A percentile compares a stretch with the other conserved stretches of the same genome.
phyloP scores from a whole-genome alignment of 2,888 invertebrate species.

The Chaetoderma sp. region DNA sequence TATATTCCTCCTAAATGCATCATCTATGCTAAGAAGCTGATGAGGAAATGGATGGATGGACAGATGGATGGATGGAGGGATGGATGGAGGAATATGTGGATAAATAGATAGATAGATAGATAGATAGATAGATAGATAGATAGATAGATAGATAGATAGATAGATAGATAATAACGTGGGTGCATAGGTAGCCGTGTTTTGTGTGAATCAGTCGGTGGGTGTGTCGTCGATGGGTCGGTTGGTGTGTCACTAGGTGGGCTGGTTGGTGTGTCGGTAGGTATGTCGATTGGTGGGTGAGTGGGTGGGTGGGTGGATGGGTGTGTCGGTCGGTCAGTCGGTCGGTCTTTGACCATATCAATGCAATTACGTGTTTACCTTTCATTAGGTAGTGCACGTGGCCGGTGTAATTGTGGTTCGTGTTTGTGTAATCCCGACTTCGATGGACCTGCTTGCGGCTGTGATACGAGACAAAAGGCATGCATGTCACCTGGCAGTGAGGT shows the following conservation, averaged over 20 bases:
- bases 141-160: too few species aligned
- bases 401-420: slow-evolving; percentile 74
- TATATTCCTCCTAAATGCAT: too few species aligned
- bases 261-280: too few species aligned
- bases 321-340: too few species aligned
- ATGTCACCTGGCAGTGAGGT: too few species aligned
- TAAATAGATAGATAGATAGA: not conserved
- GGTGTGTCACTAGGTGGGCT: not conserved
- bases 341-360: too few species aligned
- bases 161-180: too few species aligned
- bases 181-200: too few species aligned
- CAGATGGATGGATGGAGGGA: not conserved
- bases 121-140: too few species aligned
- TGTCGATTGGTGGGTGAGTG: too few species aligned
- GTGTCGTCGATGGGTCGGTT: not conserved
- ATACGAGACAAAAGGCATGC: slow-evolving; percentile 81
- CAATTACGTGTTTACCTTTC: not conserved
- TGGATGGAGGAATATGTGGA: not conserved
- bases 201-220: too few species aligned
- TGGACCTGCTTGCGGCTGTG: slow-evolving; percentile 86
- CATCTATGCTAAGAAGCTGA: not conserved
- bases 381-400: slow-evolving; percentile 72
- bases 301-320: too few species aligned
- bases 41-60: not conserved
- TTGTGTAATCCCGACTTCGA: slow-evolving; percentile 79